A percentile compares a stretch with the other conserved stretches of the same genome.
phyloP scores from a whole-genome alignment of 2,797 vertebrate genomes.

The Sebastes kiyomatsui region DNA sequence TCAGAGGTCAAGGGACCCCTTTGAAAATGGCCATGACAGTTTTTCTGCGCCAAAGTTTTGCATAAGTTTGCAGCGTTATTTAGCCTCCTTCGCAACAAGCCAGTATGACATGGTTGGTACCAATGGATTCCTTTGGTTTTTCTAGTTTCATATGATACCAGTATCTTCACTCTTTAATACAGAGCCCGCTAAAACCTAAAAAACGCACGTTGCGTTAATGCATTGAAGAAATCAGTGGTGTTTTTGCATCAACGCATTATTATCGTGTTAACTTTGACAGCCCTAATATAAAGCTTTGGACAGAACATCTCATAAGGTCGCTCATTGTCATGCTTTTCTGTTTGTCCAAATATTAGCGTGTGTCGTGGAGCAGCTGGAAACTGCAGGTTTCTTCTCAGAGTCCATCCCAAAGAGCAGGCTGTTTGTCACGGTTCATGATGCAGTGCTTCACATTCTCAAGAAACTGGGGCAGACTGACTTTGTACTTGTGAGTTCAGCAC shows the following conservation, averaged over 20 bases:
- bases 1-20: not conserved
- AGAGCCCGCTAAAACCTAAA: not conserved
- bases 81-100: too few species aligned
- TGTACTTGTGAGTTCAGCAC: constrained; percentile 57
- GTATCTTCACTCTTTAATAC: not conserved
- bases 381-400: constrained; percentile 86
- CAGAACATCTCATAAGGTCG: not conserved
- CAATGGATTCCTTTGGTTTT: too few species aligned
- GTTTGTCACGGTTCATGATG: constrained; percentile 88
- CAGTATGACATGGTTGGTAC: too few species aligned
- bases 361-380: constrained; percentile 88
- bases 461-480: not conserved
- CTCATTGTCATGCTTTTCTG: constrained; percentile 9
- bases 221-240: too few species aligned
- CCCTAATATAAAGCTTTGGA: too few species aligned
- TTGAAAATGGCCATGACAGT: not conserved
- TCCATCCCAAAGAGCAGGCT: constrained; percentile 85
- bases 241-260: too few species aligned
- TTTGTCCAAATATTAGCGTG: constrained; percentile 72
- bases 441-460: constrained; percentile 77
- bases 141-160: not conserved
- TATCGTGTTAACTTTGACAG: too few species aligned
- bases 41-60: accelerated
- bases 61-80: not conserved
- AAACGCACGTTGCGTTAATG: accelerated